These are phyloP conservation scores for Lynx canadensis DNA, from an alignment of 2,113 vertebrate genomes.

Conservation along the genomic window DNA sequence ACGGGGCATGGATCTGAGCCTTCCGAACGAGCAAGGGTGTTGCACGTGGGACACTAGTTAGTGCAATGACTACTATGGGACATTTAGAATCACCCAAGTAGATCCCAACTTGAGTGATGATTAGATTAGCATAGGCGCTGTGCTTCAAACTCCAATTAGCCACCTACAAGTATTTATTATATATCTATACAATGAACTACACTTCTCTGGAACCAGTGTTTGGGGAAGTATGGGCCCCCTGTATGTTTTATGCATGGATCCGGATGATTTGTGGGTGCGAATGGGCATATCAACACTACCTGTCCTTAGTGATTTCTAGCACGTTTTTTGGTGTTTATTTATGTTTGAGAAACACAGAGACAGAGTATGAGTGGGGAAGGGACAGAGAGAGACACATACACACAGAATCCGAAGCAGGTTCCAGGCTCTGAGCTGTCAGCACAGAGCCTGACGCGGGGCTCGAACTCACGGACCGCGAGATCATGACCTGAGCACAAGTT, in stretches of 20 bases:
- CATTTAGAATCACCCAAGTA: not conserved
- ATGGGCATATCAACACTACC: too few species aligned
- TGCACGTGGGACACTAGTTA: not conserved
- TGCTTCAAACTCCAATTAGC: not conserved
- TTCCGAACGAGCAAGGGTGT: not conserved
- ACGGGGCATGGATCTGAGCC: not conserved
- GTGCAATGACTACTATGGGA: not conserved
- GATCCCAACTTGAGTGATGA: not conserved
- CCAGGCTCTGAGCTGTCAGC: too few species aligned
- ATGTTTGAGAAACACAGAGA: too few species aligned
- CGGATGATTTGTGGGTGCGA: too few species aligned
- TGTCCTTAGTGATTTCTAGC: not conserved
- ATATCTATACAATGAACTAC: not conserved
- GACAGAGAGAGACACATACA: too few species aligned
- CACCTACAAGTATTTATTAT: not conserved
- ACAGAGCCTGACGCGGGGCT: too few species aligned
- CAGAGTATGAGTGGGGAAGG: too few species aligned
- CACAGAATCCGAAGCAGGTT: too few species aligned
- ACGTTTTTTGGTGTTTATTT: too few species aligned
- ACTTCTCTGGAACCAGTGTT: not conserved
- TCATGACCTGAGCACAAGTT: too few species aligned
- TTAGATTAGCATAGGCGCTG: not conserved
- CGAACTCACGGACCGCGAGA: too few species aligned
- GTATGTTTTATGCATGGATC: not conserved
- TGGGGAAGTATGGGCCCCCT: not conserved